Evolutionary conservation across 2,113 vertebrate genomes (phyloP), one percentile per base, ranked within the genome.

Genomic region (Cardinalis cardinalis): DNA sequence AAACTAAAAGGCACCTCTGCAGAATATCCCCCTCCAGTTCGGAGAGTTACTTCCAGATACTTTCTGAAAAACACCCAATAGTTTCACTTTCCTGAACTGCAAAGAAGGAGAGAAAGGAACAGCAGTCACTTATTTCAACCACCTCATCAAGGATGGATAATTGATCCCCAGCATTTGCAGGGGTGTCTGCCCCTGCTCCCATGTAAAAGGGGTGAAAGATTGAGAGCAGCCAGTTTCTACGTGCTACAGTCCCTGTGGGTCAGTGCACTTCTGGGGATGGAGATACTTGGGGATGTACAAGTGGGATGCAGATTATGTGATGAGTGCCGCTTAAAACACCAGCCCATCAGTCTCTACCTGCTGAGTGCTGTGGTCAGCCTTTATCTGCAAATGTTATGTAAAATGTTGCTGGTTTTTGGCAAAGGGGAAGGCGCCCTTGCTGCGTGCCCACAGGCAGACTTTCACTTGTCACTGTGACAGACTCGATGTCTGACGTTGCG

Each of bases 191-290:
- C 36, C n/a, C 49, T 76, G 36, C 14, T 81, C 3, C 46, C 44
- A 1, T 7, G 7, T 15, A 14, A 86, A 70, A 69, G 26, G 38
- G 52, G 56, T 17, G 25, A 52, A 70, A n/a, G 28, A 74, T 11
- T 48, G 56, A 64, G 25, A 84, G 48, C 12, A 69, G 55, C 10
- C 49, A 24, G 23, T 41, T 90, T 65, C 53, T 49, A 18, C 51
- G 11, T 3, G 7, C 36, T 68, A 16, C 18, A 8, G 31, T 18
- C 28, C 18, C 0, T 9, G 18, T 0, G 0, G 9, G 24, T 53
- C 81, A 84, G 44, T 13, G 20, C 21, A 9, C 9, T 82, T 51
- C n/a, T 72, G 29, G 10, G 34, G 72, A 63, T 1, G 1, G 44
- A 80, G 32, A 20, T 16, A 20, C 15, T 5, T 32, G 40, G 43